Evolutionary conservation across 1,140 invertebrate genomes (phyloP).

Genomic region (Grapholita molesta): DNA sequence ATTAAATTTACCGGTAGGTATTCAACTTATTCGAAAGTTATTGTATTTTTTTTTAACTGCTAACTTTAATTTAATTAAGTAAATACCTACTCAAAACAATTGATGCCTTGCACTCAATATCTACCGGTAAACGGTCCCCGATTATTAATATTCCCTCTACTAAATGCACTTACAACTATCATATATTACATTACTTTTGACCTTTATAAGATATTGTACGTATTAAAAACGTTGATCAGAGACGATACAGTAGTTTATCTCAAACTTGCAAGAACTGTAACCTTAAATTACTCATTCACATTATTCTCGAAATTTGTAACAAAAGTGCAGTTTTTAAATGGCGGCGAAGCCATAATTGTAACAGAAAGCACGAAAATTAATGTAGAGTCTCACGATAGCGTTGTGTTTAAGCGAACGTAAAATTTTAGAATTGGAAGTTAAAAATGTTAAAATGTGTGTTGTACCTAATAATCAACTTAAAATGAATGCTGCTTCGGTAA

Average conservation of each 20-base stretch:
- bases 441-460: no score
- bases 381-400: no score
- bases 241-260: not conserved
- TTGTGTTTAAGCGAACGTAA: no score
- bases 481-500: not conserved
- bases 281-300: not conserved
- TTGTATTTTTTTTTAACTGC: no score
- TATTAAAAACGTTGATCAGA: not conserved
- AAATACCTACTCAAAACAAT: no score
- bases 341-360: not conserved
- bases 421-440: no score
- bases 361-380: no score
- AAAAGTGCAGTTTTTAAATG: not conserved
- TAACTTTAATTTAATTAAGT: no score
- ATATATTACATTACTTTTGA: not conserved
- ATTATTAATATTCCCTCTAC: not conserved
- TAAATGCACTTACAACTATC: not conserved
- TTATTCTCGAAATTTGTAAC: not conserved
- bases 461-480: no score
- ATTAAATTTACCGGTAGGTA: not conserved
- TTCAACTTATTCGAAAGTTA: no score
- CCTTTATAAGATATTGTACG: not conserved
- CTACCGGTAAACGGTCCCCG: not conserved
- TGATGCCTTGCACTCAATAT: no score
- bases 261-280: conserved; percentile 12